Evolutionary conservation across 1,140 invertebrate genomes (phyloP).

Genomic region (Dinoponera quadriceps): DNA sequence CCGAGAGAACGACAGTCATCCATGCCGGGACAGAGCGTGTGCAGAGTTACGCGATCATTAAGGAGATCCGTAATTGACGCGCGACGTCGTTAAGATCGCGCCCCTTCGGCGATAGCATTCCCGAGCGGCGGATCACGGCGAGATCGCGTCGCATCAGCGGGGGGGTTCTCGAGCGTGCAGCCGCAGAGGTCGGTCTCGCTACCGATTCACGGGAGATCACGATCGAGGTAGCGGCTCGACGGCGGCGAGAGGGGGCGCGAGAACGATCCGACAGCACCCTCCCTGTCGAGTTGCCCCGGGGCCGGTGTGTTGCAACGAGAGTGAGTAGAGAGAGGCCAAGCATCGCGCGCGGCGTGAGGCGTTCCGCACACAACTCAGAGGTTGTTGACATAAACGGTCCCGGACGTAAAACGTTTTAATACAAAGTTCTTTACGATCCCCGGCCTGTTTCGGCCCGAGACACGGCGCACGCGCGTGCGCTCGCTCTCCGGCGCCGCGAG

Average conservation of each 20-base stretch:
- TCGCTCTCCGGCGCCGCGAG: slow-evolving; percentile 47
- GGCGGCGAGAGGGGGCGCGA: slow-evolving; percentile 27
- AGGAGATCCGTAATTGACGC: not conserved
- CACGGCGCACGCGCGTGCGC: slow-evolving; percentile 58
- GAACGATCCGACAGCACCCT: slow-evolving; percentile 64
- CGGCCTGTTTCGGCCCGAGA: slow-evolving; percentile 36
- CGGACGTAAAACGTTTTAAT: slow-evolving; percentile 80
- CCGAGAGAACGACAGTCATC: not conserved
- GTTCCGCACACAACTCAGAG: slow-evolving; percentile 73
- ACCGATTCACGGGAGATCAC: slow-evolving; percentile 56
- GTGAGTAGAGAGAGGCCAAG: slow-evolving; percentile 66
- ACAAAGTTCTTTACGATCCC: slow-evolving; percentile 81
- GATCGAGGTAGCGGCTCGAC: slow-evolving; percentile 37
- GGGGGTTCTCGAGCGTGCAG: slow-evolving; percentile 20
- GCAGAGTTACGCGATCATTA: not conserved
- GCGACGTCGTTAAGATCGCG: slow-evolving; percentile 9
- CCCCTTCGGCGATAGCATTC: not conserved
- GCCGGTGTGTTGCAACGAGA: slow-evolving; percentile 68
- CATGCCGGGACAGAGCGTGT: not conserved
- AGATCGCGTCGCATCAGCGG: not conserved
- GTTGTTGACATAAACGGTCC: slow-evolving; percentile 76
- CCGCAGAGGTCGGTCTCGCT: slow-evolving; percentile 53
- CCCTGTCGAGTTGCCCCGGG: slow-evolving; percentile 68
- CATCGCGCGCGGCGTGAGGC: slow-evolving; percentile 69
- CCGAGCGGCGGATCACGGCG: not conserved